Conservation (phyloP, 2,113 vertebrate species). For the Ammodytes dubius region DNA sequence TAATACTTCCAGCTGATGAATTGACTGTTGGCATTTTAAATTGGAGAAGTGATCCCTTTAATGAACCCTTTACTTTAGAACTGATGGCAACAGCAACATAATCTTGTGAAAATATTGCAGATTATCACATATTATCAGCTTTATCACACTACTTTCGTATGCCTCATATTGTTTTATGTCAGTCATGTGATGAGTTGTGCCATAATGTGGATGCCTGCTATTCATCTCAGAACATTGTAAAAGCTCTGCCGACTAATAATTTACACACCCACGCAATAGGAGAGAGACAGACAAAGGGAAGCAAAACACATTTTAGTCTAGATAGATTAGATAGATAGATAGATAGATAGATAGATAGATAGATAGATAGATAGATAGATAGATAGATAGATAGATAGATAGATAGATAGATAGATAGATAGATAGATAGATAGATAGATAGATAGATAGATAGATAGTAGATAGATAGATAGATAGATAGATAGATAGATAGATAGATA, state of each 20-base stretch:
- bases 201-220: conserved; percentile 24
- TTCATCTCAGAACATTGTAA: conserved; percentile 40
- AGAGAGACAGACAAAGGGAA: not conserved
- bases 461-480: conserved; percentile 44
- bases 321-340: conserved; percentile 14
- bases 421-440: conserved; percentile 35
- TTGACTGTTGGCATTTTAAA: not conserved
- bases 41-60: not conserved
- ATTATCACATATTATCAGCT: conserved; percentile 18
- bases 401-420: conserved; percentile 33
- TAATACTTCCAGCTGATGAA: not conserved
- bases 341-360: conserved; percentile 24
- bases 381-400: conserved; percentile 24
- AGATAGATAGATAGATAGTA: conserved; percentile 31
- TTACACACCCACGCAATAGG: conserved; percentile 31
- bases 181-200: conserved; percentile 16
- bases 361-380: conserved; percentile 15
- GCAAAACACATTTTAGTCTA: not conserved
- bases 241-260: conserved; percentile 40
- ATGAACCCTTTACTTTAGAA: not conserved
- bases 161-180: conserved; percentile 16
- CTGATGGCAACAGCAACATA: not conserved
- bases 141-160: not conserved
- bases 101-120: not conserved
- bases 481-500: conserved; percentile 31